A percentile compares a stretch with the other conserved stretches of the same genome.
Conservation (phyloP, 2,888 invertebrate species). For the Alloplasta piceator region DNA sequence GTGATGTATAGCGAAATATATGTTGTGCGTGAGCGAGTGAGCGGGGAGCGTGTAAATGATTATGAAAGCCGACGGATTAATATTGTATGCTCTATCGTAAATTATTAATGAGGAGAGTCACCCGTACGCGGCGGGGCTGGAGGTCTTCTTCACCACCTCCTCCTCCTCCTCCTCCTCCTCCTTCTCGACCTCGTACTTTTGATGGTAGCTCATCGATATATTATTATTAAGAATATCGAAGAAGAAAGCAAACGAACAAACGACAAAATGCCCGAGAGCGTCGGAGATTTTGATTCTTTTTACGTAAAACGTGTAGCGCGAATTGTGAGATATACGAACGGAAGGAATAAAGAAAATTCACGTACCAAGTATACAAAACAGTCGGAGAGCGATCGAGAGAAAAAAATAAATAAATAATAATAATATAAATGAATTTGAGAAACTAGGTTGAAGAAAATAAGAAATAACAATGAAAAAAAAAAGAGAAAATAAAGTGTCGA, state of each 20-base stretch:
- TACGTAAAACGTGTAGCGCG: constrained; percentile 60
- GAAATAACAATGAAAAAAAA: constrained; percentile 38
- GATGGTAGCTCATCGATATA: constrained; percentile 67
- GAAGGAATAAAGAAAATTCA: constrained; percentile 33
- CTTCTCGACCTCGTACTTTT: too few species aligned
- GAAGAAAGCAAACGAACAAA: constrained; percentile 58
- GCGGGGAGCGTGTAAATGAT: neutral
- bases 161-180: too few species aligned
- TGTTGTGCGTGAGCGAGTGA: constrained; percentile 2
- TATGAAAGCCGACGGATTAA: neutral
- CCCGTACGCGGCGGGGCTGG: constrained; percentile 64
- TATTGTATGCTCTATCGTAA: neutral
- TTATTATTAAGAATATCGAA: constrained; percentile 8
- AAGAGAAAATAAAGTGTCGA: constrained; percentile 15
- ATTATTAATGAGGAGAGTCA: constrained; percentile 57
- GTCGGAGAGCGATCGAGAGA: neutral
- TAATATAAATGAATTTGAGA: constrained; percentile 24
- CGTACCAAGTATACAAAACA: constrained; percentile 5
- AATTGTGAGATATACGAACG: constrained; percentile 51
- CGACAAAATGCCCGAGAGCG: constrained; percentile 58
- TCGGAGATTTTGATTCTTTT: constrained; percentile 61
- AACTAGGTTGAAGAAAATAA: constrained; percentile 30
- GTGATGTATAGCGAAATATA: neutral
- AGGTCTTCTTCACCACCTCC: constrained; percentile 61
- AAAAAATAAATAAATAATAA: constrained; percentile 27